Evolutionary conservation across 2,113 vertebrate species (phyloP), one percentile per base, ranked within the genome.

Genomic region (Ardeotis arabs): DNA sequence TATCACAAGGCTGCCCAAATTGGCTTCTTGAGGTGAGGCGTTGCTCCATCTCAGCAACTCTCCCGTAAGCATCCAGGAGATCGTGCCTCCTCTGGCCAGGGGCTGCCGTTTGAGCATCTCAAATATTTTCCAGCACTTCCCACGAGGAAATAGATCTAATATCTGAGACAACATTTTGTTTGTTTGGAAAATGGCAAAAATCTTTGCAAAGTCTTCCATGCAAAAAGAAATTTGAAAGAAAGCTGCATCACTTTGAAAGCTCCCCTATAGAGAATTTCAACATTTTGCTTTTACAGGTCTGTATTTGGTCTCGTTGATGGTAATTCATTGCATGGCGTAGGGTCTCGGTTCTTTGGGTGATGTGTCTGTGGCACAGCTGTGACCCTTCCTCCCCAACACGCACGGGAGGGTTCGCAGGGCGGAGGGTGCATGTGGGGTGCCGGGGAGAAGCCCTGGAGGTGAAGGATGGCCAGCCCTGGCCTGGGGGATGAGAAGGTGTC

Each of bases 91-190:
- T 29, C 20, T 47, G 35, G 22, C 44, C 21, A 45, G 13, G 35
- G 39, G 14, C 21, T 59, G 64, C 2, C 2, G 1, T 33, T 31
- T 41, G 35, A 41, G 6, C 45, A 1, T 21, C 45, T 44, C 24
- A 6, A 0, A 0, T 3, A 33, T 58, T 49, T 55, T 12, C 13
- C 19, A 14, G 70, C 5, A 1, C 29, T 79, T 83, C 19, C 47
- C 41, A 12, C 22, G 79, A 28, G 29, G 37, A 60, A 78, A 24
- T 5, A 6, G 45, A 7, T 41, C 49, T 10, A 3, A 31, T 68
- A 76, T 45, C 75, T 41, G 75, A 79, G 66, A 25, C 44, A 56
- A 17, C 0, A 0, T 56, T 85, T 86, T 75, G 62, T 52, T 91
- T 28, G 52, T 52, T 91, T 28, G 78, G n/a, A 62, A 52, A 9